phyloP scores from a whole-genome alignment of 2,888 invertebrate species.

The Andrena bucephala region DNA sequence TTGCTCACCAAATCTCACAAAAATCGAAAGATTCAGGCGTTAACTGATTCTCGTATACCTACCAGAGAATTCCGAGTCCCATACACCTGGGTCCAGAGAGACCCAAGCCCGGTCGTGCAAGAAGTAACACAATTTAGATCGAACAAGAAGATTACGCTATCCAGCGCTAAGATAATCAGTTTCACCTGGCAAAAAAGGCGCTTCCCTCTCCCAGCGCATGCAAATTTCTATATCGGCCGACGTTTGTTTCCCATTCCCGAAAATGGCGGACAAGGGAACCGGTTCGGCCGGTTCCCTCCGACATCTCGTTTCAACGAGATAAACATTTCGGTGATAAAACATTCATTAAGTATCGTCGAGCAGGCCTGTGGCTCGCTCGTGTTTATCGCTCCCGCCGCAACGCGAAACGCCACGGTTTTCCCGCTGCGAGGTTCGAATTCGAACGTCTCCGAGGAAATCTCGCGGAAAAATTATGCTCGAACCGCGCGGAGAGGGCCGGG shows the following conservation, averaged over 20 bases:
- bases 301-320: conserved; percentile 37
- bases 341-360: conserved; percentile 28
- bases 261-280: conserved; percentile 54
- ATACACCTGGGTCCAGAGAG: too few species aligned
- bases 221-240: conserved; percentile 48
- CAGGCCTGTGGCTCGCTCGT: not conserved
- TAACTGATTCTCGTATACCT: too few species aligned
- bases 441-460: not conserved
- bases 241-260: conserved; percentile 53
- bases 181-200: not conserved
- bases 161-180: not conserved
- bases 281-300: conserved; percentile 41
- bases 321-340: conserved; percentile 59
- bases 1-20: too few species aligned
- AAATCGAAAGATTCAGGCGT: too few species aligned
- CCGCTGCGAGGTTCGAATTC: not conserved
- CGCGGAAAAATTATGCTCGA: not conserved
- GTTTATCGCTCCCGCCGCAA: conserved; percentile 27
- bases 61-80: too few species aligned
- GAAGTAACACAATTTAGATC: not conserved
- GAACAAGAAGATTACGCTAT: not conserved
- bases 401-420: conserved; percentile 12
- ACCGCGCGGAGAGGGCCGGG: not conserved
- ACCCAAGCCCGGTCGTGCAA: too few species aligned
- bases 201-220: not conserved